These are phyloP conservation scores for Epicauta chinensis DNA, from an alignment of 1,140 invertebrate species.

Conservation along the genomic window DNA sequence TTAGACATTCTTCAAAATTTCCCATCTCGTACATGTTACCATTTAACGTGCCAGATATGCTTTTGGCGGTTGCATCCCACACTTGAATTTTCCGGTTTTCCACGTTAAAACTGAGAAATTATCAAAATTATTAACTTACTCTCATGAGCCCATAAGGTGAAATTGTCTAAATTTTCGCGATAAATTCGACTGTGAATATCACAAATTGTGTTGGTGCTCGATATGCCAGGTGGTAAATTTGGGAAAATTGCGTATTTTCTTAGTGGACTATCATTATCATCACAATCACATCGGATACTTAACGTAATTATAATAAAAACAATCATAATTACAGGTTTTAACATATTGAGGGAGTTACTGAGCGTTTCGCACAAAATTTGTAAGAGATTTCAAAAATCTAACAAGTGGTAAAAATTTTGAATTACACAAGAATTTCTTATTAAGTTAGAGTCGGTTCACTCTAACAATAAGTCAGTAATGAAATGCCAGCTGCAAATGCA, in stretches of 20 bases:
- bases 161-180: slow-evolving; percentile 31
- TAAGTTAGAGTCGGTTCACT: no score
- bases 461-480: no score
- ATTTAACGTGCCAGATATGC: slow-evolving; percentile 50
- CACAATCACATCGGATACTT: not conserved
- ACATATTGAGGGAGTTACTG: no score
- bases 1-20: slow-evolving; percentile 56
- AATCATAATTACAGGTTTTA: no score
- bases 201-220: slow-evolving; percentile 23
- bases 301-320: no score
- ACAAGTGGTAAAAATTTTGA: no score
- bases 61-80: slow-evolving; percentile 55
- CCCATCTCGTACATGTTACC: slow-evolving; percentile 54
- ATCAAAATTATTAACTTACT: slow-evolving; percentile 27
- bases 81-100: slow-evolving; percentile 39
- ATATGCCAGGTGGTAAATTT: slow-evolving; percentile 25
- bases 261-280: not conserved
- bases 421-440: no score
- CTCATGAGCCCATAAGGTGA: slow-evolving; percentile 33
- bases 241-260: slow-evolving; percentile 33
- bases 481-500: no score
- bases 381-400: no score
- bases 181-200: slow-evolving; percentile 29
- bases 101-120: not conserved
- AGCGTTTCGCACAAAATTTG: no score